Evolutionary conservation across 2,888 invertebrate genomes (phyloP), one percentile per base, ranked within the genome.

Genomic region (Agonopterix arenella): DNA sequence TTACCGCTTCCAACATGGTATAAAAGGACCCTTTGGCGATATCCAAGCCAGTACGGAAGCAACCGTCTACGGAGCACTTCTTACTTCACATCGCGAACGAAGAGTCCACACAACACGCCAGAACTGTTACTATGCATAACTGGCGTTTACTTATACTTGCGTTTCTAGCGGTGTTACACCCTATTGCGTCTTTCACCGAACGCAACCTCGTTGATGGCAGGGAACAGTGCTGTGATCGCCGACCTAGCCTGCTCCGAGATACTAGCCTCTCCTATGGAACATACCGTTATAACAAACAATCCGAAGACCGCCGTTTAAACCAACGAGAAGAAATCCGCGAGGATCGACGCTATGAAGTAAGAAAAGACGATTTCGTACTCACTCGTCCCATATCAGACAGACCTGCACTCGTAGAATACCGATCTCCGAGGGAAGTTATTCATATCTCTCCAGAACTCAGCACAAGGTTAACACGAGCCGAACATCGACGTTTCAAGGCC

Each of bases 71-170:
- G 72, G 75, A 68, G 57, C 54, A 70, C 78, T 76, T 71, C 69
- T 71, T 68, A 68, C 64, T 64, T 53, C 62, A 59, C 63, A 58
- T 44, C 64, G 64, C 64, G 58, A 70, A 67, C 43, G 59, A 64
- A 70, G 64, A 69, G 61, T 64, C 59, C 59, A 52, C 50, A 46
- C 48, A 58, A 65, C 61, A 64, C 56, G 58, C 61, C 72, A 65
- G 70, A 70, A 69, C 77, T 68, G 82, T 82, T 75, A 88, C 80
- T 86, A 89, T 89, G 89, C 74, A 86, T 86, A 81, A 80, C 76
- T 84, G 86, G 85, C 74, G 78, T 83, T 81, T 86, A 66, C 74
- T 82, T 59, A 71, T 89, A 57, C 71, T 85, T 70, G 79, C 81
- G 70, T 72, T 84, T 71, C 70, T 81, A 68, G 79, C 80, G 69